phyloP scores from a whole-genome alignment of 1,140 invertebrate genomes.

The Platyura marginata region DNA sequence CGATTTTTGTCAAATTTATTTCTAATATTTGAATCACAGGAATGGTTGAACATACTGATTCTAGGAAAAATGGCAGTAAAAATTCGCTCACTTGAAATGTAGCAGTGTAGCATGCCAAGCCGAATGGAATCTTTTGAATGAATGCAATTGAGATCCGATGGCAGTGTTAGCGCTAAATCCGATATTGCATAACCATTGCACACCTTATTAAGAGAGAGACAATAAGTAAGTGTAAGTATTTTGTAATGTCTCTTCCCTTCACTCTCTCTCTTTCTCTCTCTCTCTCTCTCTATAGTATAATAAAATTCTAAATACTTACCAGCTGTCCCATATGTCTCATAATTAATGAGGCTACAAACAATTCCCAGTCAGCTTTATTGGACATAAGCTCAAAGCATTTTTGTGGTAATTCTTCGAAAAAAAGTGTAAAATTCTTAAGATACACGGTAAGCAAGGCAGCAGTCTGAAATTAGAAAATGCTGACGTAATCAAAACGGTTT shows the following conservation, averaged over 20 bases:
- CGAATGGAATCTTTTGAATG: not conserved
- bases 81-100: not conserved
- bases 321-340: conserved; percentile 4
- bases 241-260: not conserved
- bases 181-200: conserved; percentile 3
- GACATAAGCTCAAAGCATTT: not conserved
- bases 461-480: not conserved
- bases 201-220: not conserved
- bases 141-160: not conserved
- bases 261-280: no score
- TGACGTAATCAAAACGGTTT: not conserved
- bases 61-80: conserved; percentile 4
- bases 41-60: conserved; percentile 4
- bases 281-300: not conserved
- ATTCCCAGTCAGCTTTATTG: not conserved
- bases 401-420: not conserved
- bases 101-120: not conserved
- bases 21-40: conserved; percentile 2
- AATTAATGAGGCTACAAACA: not conserved
- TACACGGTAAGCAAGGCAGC: conserved; percentile 1
- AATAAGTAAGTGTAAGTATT: not conserved
- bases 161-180: not conserved
- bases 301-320: not conserved
- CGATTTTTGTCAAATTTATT: conserved; percentile 1
- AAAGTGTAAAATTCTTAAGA: not conserved